Evolutionary conservation across 2,797 vertebrate species (phyloP), one percentile per base, ranked within the genome.

Genomic region (Phrynocephalus guinanensis): DNA sequence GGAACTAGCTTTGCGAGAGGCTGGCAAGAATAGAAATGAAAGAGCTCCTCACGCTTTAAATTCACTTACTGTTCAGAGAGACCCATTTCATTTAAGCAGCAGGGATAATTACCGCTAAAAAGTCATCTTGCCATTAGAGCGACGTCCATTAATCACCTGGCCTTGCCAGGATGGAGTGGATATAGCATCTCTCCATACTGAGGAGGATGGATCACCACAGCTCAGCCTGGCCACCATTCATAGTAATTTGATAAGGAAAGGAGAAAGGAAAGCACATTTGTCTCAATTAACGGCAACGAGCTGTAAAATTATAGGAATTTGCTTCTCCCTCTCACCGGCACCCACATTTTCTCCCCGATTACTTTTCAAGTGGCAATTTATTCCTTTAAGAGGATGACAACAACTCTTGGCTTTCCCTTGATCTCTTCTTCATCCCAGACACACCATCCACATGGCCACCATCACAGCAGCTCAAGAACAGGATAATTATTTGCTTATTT

Each of bases 301-400:
- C 89, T 88, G 89, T 83, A 93, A 44, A 93, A 93, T 93, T 86
- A 87, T 87, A 91, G 82, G 87, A 93, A 91, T 93, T 92, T 78
- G 91, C 63, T 70, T 90, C 82, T 81, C 76, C 86, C 85, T 78
- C 84, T 38, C 50, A 87, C 63, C 87, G 66, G 52, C 81, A 83
- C 79, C 79, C 63, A 80, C 86, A 63, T 44, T 15, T 91, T 92
- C 91, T 52, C 50, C 48, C 79, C 81, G 87, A 44, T 91, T 91
- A 87, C 86, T 88, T 88, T 81, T 91, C 86, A 90, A 95, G 91
- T 83, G 89, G 52, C 88, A 91, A 56, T 82, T 90, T 92, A 88
- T 91, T 91, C 84, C 92, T 67, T 90, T 90, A 91, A 89, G 89
- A 87, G 88, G 66, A 63, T 78, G 78, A 85, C 87, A 88, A 85